Evolutionary conservation across 92 coral and sea anemone species (phyloP).

Genomic region (Scolanthus callimorphus): DNA sequence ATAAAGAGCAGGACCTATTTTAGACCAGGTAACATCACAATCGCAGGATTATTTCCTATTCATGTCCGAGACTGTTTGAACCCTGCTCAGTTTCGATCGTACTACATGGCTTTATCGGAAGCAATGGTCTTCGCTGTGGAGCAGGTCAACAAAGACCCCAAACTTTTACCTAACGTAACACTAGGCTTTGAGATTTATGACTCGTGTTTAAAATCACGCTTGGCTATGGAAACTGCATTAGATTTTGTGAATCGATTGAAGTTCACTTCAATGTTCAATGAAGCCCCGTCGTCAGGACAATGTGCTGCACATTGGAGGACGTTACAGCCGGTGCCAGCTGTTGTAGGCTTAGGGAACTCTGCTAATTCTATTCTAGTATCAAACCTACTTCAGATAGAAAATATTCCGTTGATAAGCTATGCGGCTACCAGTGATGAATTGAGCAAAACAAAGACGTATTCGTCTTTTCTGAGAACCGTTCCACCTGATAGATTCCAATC

Average conservation of each 20-base stretch:
- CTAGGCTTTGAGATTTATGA: constrained; percentile 83
- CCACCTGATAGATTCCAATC: constrained; percentile 89
- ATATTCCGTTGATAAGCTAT: constrained; percentile 84
- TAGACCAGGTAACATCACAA: constrained; percentile 63
- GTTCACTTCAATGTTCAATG: constrained; percentile 29
- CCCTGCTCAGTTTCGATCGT: constrained; percentile 37
- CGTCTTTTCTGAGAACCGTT: constrained; percentile 80
- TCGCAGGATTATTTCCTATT: constrained; percentile 89
- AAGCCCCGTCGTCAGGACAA: constrained; percentile 8
- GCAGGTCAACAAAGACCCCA: constrained; percentile 52
- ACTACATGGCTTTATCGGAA: constrained; percentile 72
- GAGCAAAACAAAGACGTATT: constrained; percentile 60
- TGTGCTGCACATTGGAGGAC: constrained; percentile 20
- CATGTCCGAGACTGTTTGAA: no score
- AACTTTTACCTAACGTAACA: constrained; percentile 59
- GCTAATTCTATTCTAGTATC: constrained; percentile 68
- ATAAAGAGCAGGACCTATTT: constrained; percentile 18
- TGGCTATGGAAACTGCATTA: constrained; percentile 69
- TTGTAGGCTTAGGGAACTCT: constrained; percentile 70
- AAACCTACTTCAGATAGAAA: constrained; percentile 58
- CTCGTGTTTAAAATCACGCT: constrained; percentile 43
- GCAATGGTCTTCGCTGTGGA: constrained; percentile 90
- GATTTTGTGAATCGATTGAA: constrained; percentile 62
- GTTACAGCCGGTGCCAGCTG: constrained; percentile 41
- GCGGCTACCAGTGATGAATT: constrained; percentile 84